Base-by-base conservation (phyloP, 2,888 invertebrate species). In the Mythimna pallens region DNA sequence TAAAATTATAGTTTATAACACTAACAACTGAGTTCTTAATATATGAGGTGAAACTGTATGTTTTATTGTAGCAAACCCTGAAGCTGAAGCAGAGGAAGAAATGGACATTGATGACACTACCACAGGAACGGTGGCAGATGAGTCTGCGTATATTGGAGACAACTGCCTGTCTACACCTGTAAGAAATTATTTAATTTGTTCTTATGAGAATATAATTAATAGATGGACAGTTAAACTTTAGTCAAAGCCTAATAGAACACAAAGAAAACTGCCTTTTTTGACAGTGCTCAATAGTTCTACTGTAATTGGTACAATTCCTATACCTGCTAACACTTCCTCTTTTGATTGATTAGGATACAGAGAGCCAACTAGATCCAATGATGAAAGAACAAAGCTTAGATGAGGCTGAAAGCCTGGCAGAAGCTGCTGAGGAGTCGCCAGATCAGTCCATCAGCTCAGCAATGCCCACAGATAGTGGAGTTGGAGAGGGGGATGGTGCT, bases 381-480 rank as follows among this genome's bases (percentile, higher is more conserved):
- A 82, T 93, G 78, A 96, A 96, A 81, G 95, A 94, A 69, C 89
- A 91, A 59, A 89, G 90, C 25, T 76, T 93, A 62, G 94, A 94
- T 40, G 94, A 93, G 17, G 87, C 86, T 25, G 94, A 94, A 73
- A 93, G 91, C 12, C 88, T 87, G 5, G 92, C 90, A n/a, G 91
- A 87, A 34, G 86, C 89, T 9, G 93, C 95, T 34, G 96, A 96
- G 80, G 96, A 95, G 81, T 96, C 96, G 30, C 96, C 96, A 0
- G 96, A 96, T 79, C 96, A 96, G 87, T 96, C 96, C 2, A 95
- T 95, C 71, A 96, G 95, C 83, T 96, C 96, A 0, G 96, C 95
- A 0, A 93, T 95, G 92, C 96, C 96, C 2, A 93, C 94, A 65
- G 93, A 93, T 65, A 93, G 93, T 84, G 93, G 92, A 25, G 92